These are phyloP conservation scores for Megalonaias nervosa DNA, from an alignment of 1,140 invertebrate species.

Conservation along the genomic window DNA sequence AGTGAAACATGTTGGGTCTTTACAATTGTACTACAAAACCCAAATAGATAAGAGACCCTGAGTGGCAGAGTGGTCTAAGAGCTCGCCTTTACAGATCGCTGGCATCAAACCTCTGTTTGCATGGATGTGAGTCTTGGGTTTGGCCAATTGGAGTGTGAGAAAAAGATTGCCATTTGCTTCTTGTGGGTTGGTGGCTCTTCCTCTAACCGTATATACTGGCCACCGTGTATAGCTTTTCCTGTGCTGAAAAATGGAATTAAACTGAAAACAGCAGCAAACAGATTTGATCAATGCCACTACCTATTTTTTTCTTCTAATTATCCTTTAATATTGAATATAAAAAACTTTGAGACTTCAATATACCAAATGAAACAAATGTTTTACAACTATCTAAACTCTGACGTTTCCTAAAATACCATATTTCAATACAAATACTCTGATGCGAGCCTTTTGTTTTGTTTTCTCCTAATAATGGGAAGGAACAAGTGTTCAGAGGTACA, in stretches of 20 bases:
- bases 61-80: no score
- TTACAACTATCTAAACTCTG: no score
- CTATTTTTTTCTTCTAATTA: conserved; percentile 11
- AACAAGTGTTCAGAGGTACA: no score
- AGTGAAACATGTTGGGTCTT: neutral
- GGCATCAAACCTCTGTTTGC: neutral
- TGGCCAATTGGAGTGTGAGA: neutral
- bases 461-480: no score
- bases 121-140: neutral
- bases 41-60: no score
- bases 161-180: conserved; percentile 1
- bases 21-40: neutral
- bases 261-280: no score
- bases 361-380: no score
- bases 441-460: no score
- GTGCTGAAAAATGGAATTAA: neutral
- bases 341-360: neutral
- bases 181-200: neutral
- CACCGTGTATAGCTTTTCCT: conserved; percentile 8
- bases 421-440: no score
- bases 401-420: no score
- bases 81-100: no score
- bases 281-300: neutral
- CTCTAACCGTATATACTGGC: neutral
- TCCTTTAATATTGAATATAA: neutral